phyloP scores from a whole-genome alignment of 2,797 vertebrate genomes.

The Argyrosomus regius region DNA sequence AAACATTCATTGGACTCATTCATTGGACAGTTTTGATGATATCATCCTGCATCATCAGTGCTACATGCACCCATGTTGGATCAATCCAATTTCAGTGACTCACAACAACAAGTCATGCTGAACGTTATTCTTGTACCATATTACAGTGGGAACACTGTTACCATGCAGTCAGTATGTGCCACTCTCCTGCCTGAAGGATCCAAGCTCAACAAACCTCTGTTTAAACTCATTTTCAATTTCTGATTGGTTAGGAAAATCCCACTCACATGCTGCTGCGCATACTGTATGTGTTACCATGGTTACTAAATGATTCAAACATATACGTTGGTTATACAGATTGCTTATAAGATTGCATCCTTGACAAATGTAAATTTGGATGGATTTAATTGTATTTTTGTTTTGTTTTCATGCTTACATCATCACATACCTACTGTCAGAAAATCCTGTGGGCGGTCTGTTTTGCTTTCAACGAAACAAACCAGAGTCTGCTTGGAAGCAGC shows the following conservation, averaged over 20 bases:
- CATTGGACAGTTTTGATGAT: not conserved
- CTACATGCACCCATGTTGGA: not conserved
- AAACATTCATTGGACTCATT: not conserved
- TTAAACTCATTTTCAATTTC: not conserved
- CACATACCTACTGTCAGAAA: not conserved
- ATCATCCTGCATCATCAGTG: not conserved
- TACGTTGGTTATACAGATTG: not conserved
- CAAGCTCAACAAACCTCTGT: not conserved
- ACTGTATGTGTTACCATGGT: not conserved
- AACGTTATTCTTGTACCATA: not conserved
- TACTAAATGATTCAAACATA: not conserved
- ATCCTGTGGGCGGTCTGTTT: not conserved
- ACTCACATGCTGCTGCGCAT: not conserved
- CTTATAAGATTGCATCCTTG: not conserved
- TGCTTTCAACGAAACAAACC: not conserved
- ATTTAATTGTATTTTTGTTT: not conserved
- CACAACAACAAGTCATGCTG: not conserved
- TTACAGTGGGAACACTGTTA: not conserved
- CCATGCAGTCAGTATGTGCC: not conserved
- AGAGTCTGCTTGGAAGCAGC: not conserved
- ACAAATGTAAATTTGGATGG: not conserved
- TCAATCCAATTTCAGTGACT: not conserved
- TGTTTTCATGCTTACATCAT: not conserved
- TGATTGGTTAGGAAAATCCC: not conserved
- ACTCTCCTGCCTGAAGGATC: not conserved